Evolutionary conservation across 1,140 invertebrate genomes (phyloP).

Genomic region (Ips nitidus): DNA sequence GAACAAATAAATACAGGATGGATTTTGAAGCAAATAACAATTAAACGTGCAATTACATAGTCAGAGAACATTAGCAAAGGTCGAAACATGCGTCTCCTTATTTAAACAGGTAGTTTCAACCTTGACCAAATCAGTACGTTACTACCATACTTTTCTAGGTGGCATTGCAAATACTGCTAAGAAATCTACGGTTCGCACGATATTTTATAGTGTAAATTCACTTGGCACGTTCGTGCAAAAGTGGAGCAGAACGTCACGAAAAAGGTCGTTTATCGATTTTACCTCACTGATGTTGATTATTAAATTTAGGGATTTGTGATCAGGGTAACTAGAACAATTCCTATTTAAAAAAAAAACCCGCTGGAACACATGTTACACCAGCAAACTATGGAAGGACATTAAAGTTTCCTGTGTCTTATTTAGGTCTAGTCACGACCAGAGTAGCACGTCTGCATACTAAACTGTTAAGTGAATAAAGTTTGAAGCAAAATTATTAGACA

Average conservation of each 20-base stretch:
- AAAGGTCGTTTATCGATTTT: constrained; percentile 13
- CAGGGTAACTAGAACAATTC: too few relatives aligned
- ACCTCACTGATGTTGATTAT: not conserved
- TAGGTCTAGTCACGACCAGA: constrained; percentile 4
- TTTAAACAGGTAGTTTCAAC: constrained; percentile 22
- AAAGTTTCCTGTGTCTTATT: constrained; percentile 10
- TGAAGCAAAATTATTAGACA: not conserved
- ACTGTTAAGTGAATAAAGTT: not conserved
- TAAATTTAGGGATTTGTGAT: not conserved
- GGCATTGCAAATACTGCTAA: constrained; percentile 5
- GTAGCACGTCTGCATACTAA: constrained; percentile 9
- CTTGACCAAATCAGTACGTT: constrained; percentile 15
- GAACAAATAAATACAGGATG: too few relatives aligned
- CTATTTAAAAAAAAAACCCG: too few relatives aligned
- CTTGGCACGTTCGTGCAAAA: not conserved
- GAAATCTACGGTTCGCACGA: not conserved
- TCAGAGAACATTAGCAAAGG: not conserved
- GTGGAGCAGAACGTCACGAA: constrained; percentile 13
- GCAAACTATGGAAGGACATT: too few relatives aligned
- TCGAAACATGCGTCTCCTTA: constrained; percentile 17
- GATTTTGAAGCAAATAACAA: too few relatives aligned
- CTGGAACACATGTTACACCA: too few relatives aligned
- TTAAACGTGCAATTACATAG: not conserved
- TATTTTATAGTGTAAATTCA: not conserved
- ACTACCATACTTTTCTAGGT: not conserved